Conservation (phyloP, 2,888 invertebrate genomes). For the Branchipolynoe longqiensis region DNA sequence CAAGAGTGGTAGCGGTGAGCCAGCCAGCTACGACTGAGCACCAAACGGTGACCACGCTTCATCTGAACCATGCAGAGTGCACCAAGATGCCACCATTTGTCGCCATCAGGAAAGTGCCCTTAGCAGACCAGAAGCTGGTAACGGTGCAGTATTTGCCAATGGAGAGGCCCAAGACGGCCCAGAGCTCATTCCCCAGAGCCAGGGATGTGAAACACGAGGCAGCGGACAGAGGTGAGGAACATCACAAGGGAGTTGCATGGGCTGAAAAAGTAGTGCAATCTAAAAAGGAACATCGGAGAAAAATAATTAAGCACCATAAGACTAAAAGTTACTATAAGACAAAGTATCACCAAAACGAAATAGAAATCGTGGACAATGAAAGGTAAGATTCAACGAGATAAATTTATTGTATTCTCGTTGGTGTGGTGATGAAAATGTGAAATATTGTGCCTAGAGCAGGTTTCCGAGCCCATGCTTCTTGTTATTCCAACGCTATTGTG, state of each 20-base stretch:
- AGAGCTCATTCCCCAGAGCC: not conserved
- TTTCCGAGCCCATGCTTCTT: no score
- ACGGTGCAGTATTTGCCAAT: slow-evolving; percentile 24
- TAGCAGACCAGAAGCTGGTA: slow-evolving; percentile 33
- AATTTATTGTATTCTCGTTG: no score
- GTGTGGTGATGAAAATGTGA: no score
- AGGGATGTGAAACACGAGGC: not conserved
- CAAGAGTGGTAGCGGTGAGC: no score
- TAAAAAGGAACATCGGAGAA: not conserved
- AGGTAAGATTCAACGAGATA: no score
- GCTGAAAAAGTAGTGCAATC: slow-evolving; percentile 45
- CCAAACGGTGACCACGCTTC: no score
- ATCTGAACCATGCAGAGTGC: slow-evolving; percentile 10
- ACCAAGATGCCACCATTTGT: slow-evolving; percentile 17
- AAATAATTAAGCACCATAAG: no score
- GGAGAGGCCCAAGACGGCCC: slow-evolving; percentile 22
- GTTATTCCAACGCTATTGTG: no score
- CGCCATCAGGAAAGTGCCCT: not conserved
- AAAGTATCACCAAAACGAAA: slow-evolving; percentile 48
- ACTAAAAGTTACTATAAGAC: slow-evolving; percentile 60
- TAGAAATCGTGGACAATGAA: not conserved
- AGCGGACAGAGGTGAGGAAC: not conserved
- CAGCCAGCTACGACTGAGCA: no score
- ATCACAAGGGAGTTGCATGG: slow-evolving; percentile 18
- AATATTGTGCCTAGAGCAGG: no score